Percentiles rank a stretch among this genome's conserved stretches.
Conservation (phyloP, 2,797 vertebrate species). For the Enteromius paludinosus region DNA sequence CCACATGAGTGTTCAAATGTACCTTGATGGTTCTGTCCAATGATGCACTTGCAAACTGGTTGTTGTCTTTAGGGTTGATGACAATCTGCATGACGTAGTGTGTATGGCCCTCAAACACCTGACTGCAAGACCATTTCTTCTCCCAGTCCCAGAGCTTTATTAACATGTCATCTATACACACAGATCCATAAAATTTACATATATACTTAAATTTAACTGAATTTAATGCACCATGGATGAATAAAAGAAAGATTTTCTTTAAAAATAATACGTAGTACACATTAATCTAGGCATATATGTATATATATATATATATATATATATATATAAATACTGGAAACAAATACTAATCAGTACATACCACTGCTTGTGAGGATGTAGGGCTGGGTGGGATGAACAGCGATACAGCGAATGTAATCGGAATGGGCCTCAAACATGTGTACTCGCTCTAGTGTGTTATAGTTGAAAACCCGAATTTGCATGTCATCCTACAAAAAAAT, state of each 20-base stretch:
- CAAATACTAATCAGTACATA: constrained; percentile 66
- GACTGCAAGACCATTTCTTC: constrained; percentile 97
- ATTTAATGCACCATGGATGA: background rate
- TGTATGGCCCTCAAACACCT: constrained; percentile 98
- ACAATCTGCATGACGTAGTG: constrained; percentile 99
- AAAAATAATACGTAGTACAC: background rate
- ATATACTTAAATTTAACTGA: background rate
- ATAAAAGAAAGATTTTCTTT: background rate
- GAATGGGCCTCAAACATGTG: constrained; percentile 99
- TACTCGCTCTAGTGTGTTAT: constrained; percentile 96
- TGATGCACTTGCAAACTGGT: constrained; percentile 97
- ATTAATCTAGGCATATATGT: background rate
- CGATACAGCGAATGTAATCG: constrained; percentile 97
- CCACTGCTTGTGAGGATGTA: constrained; percentile 98
- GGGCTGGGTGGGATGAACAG: constrained; percentile 97
- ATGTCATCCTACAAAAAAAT: constrained; percentile 88
- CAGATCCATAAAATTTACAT: background rate
- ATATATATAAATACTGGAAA: background rate
- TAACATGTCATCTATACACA: constrained; percentile 92
- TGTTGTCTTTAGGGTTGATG: constrained; percentile 98
- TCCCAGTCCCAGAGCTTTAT: constrained; percentile 99
- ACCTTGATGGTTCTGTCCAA: constrained; percentile 98
- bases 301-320: no score
- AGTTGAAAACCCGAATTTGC: constrained; percentile 98
- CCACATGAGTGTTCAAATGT: constrained; percentile 16